Evolutionary conservation across 2,113 vertebrate genomes (phyloP).

Genomic region (Furnarius figulus): DNA sequence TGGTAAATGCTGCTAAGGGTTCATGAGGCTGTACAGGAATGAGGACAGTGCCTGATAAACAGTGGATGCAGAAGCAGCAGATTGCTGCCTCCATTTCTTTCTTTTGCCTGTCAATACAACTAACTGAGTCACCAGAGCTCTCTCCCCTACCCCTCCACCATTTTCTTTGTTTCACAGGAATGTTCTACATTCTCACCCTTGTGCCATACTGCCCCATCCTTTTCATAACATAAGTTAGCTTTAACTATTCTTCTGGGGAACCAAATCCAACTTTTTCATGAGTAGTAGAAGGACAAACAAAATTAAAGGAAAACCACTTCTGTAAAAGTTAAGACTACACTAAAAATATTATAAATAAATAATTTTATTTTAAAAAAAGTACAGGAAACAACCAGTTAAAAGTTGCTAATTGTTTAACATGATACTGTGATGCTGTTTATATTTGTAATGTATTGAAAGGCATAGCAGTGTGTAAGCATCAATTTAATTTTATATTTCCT

Average conservation of each 20-base stretch:
- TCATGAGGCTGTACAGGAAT: accelerated
- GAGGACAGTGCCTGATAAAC: not conserved
- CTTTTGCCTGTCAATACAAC: not conserved
- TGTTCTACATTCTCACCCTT: not conserved
- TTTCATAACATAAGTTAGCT: not conserved
- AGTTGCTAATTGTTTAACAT: not conserved
- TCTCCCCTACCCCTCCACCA: not conserved
- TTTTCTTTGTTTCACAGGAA: not conserved
- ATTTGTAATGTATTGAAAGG: not conserved
- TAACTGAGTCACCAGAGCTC: not conserved
- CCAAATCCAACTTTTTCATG: not conserved
- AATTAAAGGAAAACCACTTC: not conserved
- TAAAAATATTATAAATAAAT: not conserved
- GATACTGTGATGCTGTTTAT: not conserved
- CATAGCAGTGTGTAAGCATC: not conserved
- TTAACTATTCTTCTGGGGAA: not conserved
- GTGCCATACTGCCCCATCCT: not conserved
- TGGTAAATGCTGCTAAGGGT: not conserved
- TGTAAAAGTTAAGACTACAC: not conserved
- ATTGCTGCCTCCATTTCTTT: not conserved
- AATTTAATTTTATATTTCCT: not conserved
- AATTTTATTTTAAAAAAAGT: not conserved
- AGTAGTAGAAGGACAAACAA: not conserved
- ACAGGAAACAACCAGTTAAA: not conserved
- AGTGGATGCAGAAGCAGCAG: not conserved